Evolutionary conservation across 2,888 invertebrate genomes (phyloP).

Genomic region (Girardia tigrina): DNA sequence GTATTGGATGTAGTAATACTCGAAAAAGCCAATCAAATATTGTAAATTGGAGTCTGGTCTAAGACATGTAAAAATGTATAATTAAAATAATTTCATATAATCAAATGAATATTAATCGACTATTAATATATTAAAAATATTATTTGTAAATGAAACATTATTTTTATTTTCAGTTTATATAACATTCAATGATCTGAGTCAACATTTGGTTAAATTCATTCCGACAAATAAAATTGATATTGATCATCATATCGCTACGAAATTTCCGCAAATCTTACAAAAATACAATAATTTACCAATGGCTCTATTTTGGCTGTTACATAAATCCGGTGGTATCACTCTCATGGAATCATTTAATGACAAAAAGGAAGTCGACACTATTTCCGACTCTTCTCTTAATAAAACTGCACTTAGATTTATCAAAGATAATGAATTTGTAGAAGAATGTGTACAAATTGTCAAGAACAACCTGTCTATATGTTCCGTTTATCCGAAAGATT

Average conservation of each 20-base stretch:
- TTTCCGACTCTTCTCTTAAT: background rate
- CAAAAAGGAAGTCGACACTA: background rate
- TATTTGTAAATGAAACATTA: no score
- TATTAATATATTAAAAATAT: no score
- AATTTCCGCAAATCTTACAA: background rate
- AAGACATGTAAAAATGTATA: no score
- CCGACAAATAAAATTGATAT: background rate
- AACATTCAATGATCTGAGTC: background rate
- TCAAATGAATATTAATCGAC: no score
- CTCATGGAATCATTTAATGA: background rate
- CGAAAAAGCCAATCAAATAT: no score
- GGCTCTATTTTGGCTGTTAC: background rate
- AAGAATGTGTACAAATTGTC: background rate
- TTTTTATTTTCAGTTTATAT: background rate
- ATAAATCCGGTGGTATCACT: background rate
- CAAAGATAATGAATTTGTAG: background rate
- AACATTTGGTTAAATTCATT: background rate
- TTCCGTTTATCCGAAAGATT: background rate
- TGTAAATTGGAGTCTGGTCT: no score
- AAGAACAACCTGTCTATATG: background rate
- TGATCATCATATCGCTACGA: background rate
- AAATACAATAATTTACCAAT: background rate
- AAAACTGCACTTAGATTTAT: no score
- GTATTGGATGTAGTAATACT: no score
- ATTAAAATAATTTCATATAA: no score